Percentiles rank a stretch among this genome's conserved stretches.
Evolutionary conservation across 2,797 vertebrate species (phyloP).

Genomic region (Scomberomorus guttatus): DNA sequence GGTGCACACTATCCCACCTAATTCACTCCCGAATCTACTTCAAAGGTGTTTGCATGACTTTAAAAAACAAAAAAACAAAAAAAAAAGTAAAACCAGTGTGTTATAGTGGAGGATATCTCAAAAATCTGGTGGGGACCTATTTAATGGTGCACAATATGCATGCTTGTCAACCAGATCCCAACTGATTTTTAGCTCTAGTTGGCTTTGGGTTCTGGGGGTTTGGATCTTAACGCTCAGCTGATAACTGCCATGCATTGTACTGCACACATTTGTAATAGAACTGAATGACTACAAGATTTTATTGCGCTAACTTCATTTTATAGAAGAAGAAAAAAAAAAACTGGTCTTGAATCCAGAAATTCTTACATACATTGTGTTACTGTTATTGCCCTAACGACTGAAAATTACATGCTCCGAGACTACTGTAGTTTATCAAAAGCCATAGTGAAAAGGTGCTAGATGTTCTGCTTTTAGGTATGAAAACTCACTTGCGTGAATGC

Average conservation of each 20-base stretch:
- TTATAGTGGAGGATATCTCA: conserved; percentile 84
- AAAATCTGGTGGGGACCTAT: conserved; percentile 86
- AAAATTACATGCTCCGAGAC: conserved; percentile 88
- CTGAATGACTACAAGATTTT: conserved; percentile 91
- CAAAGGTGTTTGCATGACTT: conserved; percentile 90
- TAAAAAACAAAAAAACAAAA: conserved; percentile 49
- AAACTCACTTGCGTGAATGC: conserved; percentile 89
- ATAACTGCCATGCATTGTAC: conserved; percentile 99
- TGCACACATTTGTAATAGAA: conserved; percentile 91
- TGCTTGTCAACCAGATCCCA: conserved; percentile 93
- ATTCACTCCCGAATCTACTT: conserved; percentile 86
- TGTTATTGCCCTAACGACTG: conserved; percentile 87
- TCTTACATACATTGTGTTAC: conserved; percentile 86
- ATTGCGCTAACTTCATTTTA: conserved; percentile 86
- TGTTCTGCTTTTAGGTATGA: conserved; percentile 90
- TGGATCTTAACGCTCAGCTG: conserved; percentile 96
- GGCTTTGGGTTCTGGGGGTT: conserved; percentile 90
- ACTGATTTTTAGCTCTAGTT: conserved; percentile 92
- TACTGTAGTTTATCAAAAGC: conserved; percentile 90
- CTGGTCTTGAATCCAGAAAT: conserved; percentile 76
- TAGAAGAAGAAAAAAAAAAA: conserved; percentile 66
- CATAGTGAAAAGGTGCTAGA: conserved; percentile 92
- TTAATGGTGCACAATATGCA: conserved; percentile 97
- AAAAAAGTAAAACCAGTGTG: conserved; percentile 72
- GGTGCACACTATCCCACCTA: conserved; percentile 86